phyloP scores from a whole-genome alignment of 1,140 invertebrate species.

The Proctacanthus coquilletti region DNA sequence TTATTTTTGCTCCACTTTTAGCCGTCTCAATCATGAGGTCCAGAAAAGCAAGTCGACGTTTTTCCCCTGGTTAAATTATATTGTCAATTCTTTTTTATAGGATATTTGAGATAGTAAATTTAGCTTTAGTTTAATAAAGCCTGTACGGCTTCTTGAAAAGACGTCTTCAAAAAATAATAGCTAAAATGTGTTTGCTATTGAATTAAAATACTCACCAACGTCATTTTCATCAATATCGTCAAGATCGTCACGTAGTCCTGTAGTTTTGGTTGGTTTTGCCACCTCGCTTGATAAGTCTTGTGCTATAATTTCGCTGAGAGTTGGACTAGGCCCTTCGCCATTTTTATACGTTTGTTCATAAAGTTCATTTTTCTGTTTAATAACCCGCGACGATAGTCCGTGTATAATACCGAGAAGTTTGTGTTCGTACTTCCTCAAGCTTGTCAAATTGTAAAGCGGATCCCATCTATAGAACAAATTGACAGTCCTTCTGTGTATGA shows the following conservation, averaged over 20 bases:
- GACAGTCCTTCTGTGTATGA: constrained; percentile 49
- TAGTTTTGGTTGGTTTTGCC: constrained; percentile 18
- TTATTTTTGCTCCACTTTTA: constrained; percentile 39
- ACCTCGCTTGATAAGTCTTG: too few relatives aligned
- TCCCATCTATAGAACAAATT: constrained; percentile 43
- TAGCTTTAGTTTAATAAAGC: too few relatives aligned
- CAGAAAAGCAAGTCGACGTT: constrained; percentile 69
- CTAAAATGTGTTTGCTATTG: too few relatives aligned
- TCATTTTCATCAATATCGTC: constrained; percentile 58
- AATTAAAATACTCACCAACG: constrained; percentile 42
- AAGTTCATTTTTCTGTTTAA: constrained; percentile 38
- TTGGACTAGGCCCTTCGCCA: constrained; percentile 29
- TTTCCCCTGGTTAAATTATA: constrained; percentile 45
- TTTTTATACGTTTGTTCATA: constrained; percentile 34
- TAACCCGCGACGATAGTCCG: constrained; percentile 43
- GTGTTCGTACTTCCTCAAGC: constrained; percentile 39
- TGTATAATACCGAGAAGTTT: constrained; percentile 45
- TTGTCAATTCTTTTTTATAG: too few relatives aligned
- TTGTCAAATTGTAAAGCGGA: constrained; percentile 40
- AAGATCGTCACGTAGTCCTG: constrained; percentile 47
- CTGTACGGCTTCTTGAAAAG: too few relatives aligned
- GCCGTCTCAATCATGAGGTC: constrained; percentile 64
- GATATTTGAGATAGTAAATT: too few relatives aligned
- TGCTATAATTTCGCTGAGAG: constrained; percentile 15
- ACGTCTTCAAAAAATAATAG: too few relatives aligned